phyloP scores from a whole-genome alignment of 2,888 invertebrate genomes.

The Apodemia zela region DNA sequence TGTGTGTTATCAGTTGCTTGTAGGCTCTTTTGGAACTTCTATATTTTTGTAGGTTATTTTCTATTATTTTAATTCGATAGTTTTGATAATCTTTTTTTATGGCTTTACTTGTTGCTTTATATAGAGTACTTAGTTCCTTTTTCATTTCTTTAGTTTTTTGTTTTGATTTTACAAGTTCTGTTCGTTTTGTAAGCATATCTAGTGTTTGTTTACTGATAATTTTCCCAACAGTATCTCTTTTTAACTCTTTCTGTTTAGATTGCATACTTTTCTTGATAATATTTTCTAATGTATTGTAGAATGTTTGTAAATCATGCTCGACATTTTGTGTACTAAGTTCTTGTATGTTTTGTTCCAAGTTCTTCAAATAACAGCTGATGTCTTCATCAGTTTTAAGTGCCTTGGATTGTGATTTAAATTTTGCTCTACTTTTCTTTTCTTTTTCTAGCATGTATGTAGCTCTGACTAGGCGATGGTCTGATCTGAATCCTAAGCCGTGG shows the following conservation, averaged over 20 bases:
- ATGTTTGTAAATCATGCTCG: conserved; percentile 17
- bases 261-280: conserved; percentile 19
- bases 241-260: conserved; percentile 12
- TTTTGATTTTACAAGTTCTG: conserved; percentile 24
- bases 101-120: conserved; percentile 15
- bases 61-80: conserved; percentile 18
- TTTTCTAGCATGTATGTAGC: background rate
- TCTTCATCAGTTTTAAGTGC: no score
- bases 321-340: conserved; percentile 16
- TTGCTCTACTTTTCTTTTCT: conserved; percentile 1
- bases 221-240: conserved; percentile 17
- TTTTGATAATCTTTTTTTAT: conserved; percentile 20
- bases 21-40: conserved; percentile 21
- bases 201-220: conserved; percentile 19
- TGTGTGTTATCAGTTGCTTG: conserved; percentile 20
- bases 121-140: conserved; percentile 16
- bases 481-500: background rate
- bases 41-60: conserved; percentile 16
- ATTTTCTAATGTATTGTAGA: conserved; percentile 21
- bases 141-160: conserved; percentile 21
- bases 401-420: no score
- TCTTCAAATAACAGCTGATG: conserved; percentile 16
- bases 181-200: conserved; percentile 21
- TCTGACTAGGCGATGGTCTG: background rate
- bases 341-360: conserved; percentile 17